These are phyloP conservation scores for Criorhina ranunculi DNA, from an alignment of 2,888 invertebrate species.

Conservation along the genomic window DNA sequence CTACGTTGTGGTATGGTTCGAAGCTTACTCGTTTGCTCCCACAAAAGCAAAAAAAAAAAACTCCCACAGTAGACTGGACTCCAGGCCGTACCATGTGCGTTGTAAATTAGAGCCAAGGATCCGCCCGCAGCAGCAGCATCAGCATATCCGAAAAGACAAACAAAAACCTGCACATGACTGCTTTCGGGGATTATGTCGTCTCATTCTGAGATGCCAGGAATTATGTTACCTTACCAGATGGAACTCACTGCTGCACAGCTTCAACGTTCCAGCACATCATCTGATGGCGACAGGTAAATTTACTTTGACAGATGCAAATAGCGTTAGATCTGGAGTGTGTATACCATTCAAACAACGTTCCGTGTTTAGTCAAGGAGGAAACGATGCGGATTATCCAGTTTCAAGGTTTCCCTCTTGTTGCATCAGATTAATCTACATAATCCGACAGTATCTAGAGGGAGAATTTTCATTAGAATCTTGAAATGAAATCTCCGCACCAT, in stretches of 20 bases:
- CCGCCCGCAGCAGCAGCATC: background rate
- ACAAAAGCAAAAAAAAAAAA: background rate
- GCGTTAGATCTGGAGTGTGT: background rate
- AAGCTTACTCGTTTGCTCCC: background rate
- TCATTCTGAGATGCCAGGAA: slow-evolving; percentile 32
- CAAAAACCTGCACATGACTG: slow-evolving; percentile 43
- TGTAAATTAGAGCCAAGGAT: slow-evolving; percentile 22
- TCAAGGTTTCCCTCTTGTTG: slow-evolving; percentile 1
- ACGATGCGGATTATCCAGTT: slow-evolving; percentile 27
- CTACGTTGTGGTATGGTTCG: slow-evolving; percentile 10
- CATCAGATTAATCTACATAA: slow-evolving; percentile 25
- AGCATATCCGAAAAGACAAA: background rate
- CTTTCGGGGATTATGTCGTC: slow-evolving; percentile 64
- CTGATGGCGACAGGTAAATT: slow-evolving; percentile 67
- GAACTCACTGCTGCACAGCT: slow-evolving; percentile 3
- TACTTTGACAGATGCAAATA: slow-evolving; percentile 55
- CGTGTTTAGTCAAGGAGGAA: slow-evolving; percentile 15
- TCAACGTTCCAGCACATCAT: slow-evolving; percentile 1
- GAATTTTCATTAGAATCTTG: background rate
- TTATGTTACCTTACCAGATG: slow-evolving; percentile 1
- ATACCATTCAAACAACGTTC: slow-evolving; percentile 15
- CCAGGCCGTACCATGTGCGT: too few species aligned
- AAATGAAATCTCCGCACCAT: background rate
- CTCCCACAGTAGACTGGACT: slow-evolving; percentile 16
- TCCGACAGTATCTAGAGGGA: background rate